These are phyloP conservation scores for Rhynchophorus ferrugineus DNA, from an alignment of 1,140 invertebrate species.

Conservation along the genomic window DNA sequence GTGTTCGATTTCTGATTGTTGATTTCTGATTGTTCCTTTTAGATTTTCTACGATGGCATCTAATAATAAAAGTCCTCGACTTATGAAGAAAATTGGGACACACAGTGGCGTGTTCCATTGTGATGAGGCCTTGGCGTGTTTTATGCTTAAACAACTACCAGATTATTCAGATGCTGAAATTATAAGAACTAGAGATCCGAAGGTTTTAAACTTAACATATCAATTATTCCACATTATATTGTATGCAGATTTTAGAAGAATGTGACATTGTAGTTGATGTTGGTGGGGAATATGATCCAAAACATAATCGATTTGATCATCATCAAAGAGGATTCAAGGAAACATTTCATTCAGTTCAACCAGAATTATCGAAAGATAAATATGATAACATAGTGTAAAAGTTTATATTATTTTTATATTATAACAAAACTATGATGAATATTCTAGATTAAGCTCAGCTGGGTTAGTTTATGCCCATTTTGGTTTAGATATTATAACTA, in stretches of 20 bases:
- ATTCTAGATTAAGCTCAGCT: constrained; percentile 84
- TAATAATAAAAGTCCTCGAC: constrained; percentile 28
- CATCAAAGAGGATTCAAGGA: constrained; percentile 74
- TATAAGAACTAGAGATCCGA: constrained; percentile 56
- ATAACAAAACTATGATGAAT: neutral
- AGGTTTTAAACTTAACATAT: constrained; percentile 27
- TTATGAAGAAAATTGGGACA: constrained; percentile 59
- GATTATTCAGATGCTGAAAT: constrained; percentile 77
- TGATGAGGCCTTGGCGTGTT: constrained; percentile 92
- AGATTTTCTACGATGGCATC: constrained; percentile 38
- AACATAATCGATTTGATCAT: constrained; percentile 81
- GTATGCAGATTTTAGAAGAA: constrained; percentile 51
- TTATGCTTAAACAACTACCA: constrained; percentile 76
- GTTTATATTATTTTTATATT: neutral
- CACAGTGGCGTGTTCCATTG: constrained; percentile 86
- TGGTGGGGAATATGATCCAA: constrained; percentile 78
- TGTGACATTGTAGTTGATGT: constrained; percentile 98
- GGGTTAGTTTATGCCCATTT: constrained; percentile 90
- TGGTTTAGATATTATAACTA: constrained; percentile 71
- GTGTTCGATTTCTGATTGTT: neutral
- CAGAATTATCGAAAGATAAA: constrained; percentile 41
- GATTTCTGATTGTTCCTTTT: constrained; percentile 4
- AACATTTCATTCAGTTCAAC: constrained; percentile 49
- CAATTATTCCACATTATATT: constrained; percentile 5
- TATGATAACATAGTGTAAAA: constrained; percentile 30